Evolutionary conservation across 2,113 vertebrate genomes (phyloP).

Genomic region (Charina bottae): DNA sequence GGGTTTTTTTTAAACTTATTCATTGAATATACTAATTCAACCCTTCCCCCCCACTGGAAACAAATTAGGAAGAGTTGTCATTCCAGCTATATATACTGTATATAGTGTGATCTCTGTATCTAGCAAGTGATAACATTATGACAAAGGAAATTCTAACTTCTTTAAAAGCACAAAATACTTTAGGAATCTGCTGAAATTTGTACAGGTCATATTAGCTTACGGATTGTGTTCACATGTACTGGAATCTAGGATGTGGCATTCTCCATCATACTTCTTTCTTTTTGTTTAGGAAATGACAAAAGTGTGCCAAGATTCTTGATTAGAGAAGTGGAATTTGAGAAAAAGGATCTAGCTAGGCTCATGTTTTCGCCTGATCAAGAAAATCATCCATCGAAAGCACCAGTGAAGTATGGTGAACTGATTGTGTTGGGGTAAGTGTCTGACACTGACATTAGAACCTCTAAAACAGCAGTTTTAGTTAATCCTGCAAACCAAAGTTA

Average conservation of each 20-base stretch:
- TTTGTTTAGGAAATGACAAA: slow-evolving; percentile 80
- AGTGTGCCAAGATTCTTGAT: slow-evolving; percentile 78
- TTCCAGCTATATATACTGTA: slow-evolving; percentile 56
- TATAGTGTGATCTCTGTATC: slow-evolving; percentile 68
- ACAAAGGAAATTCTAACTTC: slow-evolving; percentile 71
- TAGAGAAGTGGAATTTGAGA: slow-evolving; percentile 77
- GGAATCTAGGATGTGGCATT: not conserved
- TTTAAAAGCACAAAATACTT: slow-evolving; percentile 58
- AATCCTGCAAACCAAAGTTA: not conserved
- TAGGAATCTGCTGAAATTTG: slow-evolving; percentile 62
- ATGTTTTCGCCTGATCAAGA: slow-evolving; percentile 99
- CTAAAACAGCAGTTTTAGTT: not conserved
- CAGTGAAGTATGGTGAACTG: slow-evolving; percentile 98
- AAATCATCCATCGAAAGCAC: slow-evolving; percentile 98
- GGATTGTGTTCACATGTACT: not conserved
- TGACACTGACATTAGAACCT: not conserved
- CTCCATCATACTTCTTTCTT: not conserved
- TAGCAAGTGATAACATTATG: slow-evolving; percentile 65
- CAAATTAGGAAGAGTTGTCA: slow-evolving; percentile 58
- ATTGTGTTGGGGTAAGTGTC: slow-evolving; percentile 96
- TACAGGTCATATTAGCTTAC: slow-evolving; percentile 49
- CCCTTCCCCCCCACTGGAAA: slow-evolving; percentile 23
- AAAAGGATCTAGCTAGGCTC: slow-evolving; percentile 80
- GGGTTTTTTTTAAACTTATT: slow-evolving; percentile 44
- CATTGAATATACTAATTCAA: slow-evolving; percentile 46